Base-by-base conservation (phyloP, 2,888 invertebrate species). In the Calameuta pallipes region DNA sequence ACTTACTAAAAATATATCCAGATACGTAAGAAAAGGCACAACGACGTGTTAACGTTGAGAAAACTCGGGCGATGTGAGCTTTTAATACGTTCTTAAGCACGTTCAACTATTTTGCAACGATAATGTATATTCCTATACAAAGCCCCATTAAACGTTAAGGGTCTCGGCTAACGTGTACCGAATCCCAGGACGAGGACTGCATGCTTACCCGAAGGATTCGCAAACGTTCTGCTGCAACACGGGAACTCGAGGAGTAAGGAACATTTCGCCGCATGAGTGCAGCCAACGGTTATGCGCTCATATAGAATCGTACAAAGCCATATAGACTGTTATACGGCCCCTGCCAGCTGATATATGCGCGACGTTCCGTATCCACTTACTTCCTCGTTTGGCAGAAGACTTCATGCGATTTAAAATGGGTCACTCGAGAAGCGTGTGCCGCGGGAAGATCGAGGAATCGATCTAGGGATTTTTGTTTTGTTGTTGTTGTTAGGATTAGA, bases 271-370 rank as follows among this genome's bases (percentile, higher is more conserved):
- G 74, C 80, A 76, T 31, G 79, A 79, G 69, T 78, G 75, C 77
- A 75, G 76, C 80, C 70, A 80, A 79, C 77, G 74, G 79, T 80
- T 80, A 80, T 80, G 75, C 76, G 69, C 76, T 79, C 80, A 75
- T 77, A 75, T 73, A 77, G 71, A 79, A 80, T 79, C 80, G 78
- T 12, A 71, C 71, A 34, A 34, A 71, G 82, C 85, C 87, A 85
- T 87, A 88, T 86, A 87, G 87, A 87, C 87, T 86, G 82, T 81
- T 87, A 85, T 87, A 88, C 87, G 84, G 82, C 84, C 83, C 85
- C 83, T 82, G 78, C 81, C 83, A 81, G 76, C 83, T 87, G 86
- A 87, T 87, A 83, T 87, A 87, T 84, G 86, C 82, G 81, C 81
- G 82, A 85, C 85, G 82, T 86, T 86, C 80, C 84, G 81, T 82